phyloP scores from a whole-genome alignment of 2,797 vertebrate genomes.

The Coregonus sp. region DNA sequence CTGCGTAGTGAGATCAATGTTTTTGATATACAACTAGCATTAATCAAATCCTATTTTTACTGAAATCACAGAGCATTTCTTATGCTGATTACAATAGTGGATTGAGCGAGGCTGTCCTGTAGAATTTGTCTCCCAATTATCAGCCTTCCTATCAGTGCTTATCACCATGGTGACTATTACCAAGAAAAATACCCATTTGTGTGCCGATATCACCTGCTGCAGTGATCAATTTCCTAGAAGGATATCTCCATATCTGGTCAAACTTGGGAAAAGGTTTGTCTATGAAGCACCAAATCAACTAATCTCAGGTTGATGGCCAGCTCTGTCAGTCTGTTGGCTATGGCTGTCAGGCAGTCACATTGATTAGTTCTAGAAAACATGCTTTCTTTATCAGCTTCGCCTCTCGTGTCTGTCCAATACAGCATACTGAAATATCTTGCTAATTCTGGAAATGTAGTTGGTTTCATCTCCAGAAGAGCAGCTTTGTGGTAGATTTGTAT shows the following conservation, averaged over 20 bases:
- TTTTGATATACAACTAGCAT: not conserved
- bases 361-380: no score
- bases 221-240: slow-evolving; percentile 34
- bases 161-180: slow-evolving; percentile 36
- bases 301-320: no score
- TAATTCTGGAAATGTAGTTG: no score
- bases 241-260: slow-evolving; percentile 49
- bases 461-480: no score
- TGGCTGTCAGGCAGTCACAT: no score
- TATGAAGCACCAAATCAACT: not conserved
- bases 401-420: no score
- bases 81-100: not conserved
- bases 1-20: not conserved
- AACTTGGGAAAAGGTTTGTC: slow-evolving; percentile 34
- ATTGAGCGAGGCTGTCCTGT: slow-evolving; percentile 2
- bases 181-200: not conserved
- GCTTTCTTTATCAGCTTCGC: no score
- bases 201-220: not conserved
- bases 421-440: no score
- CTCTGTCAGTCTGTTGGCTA: no score
- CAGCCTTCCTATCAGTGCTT: not conserved
- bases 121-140: not conserved
- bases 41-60: not conserved
- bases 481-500: no score
- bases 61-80: not conserved